phyloP scores from a whole-genome alignment of 2,888 invertebrate species.

The Apamea anceps region DNA sequence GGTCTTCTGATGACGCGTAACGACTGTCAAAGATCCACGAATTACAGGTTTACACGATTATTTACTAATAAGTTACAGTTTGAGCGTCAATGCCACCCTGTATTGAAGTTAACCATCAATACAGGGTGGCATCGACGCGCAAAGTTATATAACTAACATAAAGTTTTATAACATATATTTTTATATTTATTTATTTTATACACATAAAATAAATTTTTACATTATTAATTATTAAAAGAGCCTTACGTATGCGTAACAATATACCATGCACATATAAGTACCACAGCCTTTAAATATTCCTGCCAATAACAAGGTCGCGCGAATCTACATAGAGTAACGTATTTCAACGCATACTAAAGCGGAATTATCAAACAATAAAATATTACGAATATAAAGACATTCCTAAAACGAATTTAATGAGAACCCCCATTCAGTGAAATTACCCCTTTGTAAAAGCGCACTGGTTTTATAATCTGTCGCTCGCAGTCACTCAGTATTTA shows the following conservation, averaged over 20 bases:
- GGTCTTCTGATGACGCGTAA: too few relatives aligned
- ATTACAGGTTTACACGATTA: too few relatives aligned
- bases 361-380: slow-evolving; percentile 62
- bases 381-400: slow-evolving; percentile 56
- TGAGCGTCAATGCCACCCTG: too few relatives aligned
- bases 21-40: too few relatives aligned
- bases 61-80: too few relatives aligned
- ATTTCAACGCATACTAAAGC: slow-evolving; percentile 23
- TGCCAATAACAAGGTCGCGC: slow-evolving; percentile 20
- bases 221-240: neutral
- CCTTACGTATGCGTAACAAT: neutral
- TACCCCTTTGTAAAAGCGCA: slow-evolving; percentile 68
- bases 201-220: neutral
- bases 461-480: slow-evolving; percentile 74
- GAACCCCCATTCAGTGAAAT: slow-evolving; percentile 69
- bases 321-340: slow-evolving; percentile 29
- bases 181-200: too few relatives aligned
- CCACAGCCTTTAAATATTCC: neutral
- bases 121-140: too few relatives aligned
- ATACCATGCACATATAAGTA: neutral
- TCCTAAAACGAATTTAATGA: slow-evolving; percentile 63
- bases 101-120: too few relatives aligned
- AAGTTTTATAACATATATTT: neutral
- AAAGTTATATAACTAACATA: neutral
- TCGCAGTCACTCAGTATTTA: slow-evolving; percentile 79